Conservation (phyloP, 2,113 vertebrate species). For the Lamprotornis superbus region DNA sequence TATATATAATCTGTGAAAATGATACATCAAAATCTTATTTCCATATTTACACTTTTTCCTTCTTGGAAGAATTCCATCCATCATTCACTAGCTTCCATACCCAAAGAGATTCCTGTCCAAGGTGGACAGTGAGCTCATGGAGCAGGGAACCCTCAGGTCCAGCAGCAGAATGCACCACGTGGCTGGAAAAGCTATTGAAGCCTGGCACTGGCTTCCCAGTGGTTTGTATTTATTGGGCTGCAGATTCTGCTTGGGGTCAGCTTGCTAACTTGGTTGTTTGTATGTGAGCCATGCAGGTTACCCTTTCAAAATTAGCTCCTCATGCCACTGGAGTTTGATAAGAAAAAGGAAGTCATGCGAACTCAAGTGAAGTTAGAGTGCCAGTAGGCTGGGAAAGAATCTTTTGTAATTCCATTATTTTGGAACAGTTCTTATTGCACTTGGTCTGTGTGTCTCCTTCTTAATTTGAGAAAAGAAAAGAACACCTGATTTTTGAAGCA, state of each 20-base stretch:
- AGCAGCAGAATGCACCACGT: neutral
- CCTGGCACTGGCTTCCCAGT: neutral
- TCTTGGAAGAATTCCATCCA: constrained; percentile 63
- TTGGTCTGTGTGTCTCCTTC: constrained; percentile 67
- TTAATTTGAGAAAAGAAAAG: constrained; percentile 69
- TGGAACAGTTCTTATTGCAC: constrained; percentile 77
- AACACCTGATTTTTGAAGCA: constrained; percentile 47
- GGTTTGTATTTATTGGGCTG: constrained; percentile 7
- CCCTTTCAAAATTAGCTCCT: constrained; percentile 83
- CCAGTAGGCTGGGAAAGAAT: constrained; percentile 63
- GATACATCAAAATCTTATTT: constrained; percentile 80
- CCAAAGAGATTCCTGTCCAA: constrained; percentile 50
- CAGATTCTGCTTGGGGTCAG: constrained; percentile 68
- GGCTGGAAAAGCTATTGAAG: neutral
- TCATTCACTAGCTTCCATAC: constrained; percentile 47
- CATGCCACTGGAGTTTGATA: constrained; percentile 84
- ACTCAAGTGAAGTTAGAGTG: constrained; percentile 69
- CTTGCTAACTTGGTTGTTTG: constrained; percentile 69
- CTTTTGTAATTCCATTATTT: constrained; percentile 54
- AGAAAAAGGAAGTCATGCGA: constrained; percentile 78
- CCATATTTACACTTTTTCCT: constrained; percentile 74
- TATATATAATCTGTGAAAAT: constrained; percentile 78
- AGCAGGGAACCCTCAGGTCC: neutral
- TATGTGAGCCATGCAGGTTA: constrained; percentile 91
- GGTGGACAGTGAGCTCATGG: neutral